Evolutionary conservation across 1,140 invertebrate species (phyloP).

Genomic region (Helicoverpa zea): DNA sequence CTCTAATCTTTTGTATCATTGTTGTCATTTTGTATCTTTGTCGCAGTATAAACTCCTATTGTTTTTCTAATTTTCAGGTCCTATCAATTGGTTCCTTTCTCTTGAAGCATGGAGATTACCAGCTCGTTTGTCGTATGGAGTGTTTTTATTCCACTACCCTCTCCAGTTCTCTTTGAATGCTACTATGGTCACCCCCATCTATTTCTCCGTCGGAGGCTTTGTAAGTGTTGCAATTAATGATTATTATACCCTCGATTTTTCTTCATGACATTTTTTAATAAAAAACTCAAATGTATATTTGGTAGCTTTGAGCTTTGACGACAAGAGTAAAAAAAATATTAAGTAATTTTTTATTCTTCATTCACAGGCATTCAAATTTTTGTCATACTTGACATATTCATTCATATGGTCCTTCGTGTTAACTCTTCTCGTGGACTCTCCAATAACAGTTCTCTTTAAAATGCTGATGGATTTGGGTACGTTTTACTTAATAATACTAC

Average conservation of each 20-base stretch:
- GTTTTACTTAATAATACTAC: background rate
- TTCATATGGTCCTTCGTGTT: background rate
- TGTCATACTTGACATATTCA: constrained; percentile 15
- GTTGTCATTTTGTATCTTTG: background rate
- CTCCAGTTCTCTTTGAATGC: constrained; percentile 54
- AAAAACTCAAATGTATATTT: too few species aligned
- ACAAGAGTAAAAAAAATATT: too few species aligned
- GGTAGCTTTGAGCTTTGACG: too few species aligned
- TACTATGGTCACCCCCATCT: constrained; percentile 43
- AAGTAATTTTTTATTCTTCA: background rate
- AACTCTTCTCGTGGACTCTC: constrained; percentile 20
- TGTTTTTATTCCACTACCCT: constrained; percentile 82
- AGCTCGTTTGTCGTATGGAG: constrained; percentile 83
- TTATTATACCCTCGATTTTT: background rate
- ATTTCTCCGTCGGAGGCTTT: constrained; percentile 51
- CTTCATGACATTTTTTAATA: too few species aligned
- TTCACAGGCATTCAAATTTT: constrained; percentile 33
- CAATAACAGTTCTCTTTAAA: constrained; percentile 22
- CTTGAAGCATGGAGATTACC: constrained; percentile 85
- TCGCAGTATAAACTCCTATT: too few species aligned
- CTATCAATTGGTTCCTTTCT: constrained; percentile 84
- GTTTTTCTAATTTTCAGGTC: constrained; percentile 64
- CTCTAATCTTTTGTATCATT: background rate
- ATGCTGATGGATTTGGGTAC: constrained; percentile 22
- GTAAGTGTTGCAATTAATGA: constrained; percentile 53